A percentile compares a stretch with the other conserved stretches of the same genome.
Conservation (phyloP, 2,888 invertebrate species). For the Blastobasis adustella region DNA sequence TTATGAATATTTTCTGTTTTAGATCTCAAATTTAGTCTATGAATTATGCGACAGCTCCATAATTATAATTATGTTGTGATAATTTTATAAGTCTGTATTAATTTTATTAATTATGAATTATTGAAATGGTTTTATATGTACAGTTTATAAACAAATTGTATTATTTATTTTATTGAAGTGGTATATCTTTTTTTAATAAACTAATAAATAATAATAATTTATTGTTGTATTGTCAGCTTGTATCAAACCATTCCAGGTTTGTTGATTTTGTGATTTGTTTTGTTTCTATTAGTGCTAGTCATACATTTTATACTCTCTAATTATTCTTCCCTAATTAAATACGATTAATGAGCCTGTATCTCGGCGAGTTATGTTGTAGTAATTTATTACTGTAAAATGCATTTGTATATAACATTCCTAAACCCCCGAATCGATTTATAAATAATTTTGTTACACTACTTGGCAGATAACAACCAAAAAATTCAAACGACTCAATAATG, state of each 20-base stretch:
- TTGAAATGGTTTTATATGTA: no score
- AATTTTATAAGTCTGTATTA: neutral
- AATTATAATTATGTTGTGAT: neutral
- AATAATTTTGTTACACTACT: no score
- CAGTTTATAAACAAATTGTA: no score
- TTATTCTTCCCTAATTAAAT: no score
- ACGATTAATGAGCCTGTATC: neutral
- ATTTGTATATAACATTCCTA: constrained; percentile 50
- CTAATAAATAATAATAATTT: neutral
- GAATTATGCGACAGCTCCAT: neutral
- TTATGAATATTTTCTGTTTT: constrained; percentile 29
- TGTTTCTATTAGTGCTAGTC: constrained; percentile 35
- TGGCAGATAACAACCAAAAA: no score
- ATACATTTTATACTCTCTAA: constrained; percentile 27
- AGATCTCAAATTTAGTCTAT: constrained; percentile 22
- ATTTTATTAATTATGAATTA: neutral
- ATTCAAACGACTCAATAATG: no score
- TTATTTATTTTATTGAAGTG: no score
- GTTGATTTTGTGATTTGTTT: constrained; percentile 26
- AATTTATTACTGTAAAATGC: constrained; percentile 16
- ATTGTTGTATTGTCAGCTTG: neutral
- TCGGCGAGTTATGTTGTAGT: neutral
- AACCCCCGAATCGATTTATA: constrained; percentile 12
- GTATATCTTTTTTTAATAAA: no score
- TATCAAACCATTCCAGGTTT: neutral